Percentiles rank a stretch among this genome's conserved stretches.
Conservation (phyloP, 2,113 vertebrate species). For the Pterocles orientalis region DNA sequence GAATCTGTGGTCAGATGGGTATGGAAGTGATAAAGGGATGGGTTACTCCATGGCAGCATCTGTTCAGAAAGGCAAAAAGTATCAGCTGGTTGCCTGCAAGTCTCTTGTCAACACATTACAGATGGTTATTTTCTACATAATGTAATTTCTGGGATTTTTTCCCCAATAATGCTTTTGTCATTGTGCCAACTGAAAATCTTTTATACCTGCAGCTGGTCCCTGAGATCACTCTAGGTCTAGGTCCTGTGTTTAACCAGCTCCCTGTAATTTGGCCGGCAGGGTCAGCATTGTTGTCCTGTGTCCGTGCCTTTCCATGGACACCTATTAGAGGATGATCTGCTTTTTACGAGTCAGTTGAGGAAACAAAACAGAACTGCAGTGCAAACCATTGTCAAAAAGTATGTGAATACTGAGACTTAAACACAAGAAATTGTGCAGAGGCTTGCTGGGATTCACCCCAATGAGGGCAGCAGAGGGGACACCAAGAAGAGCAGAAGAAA, state of each 20-base stretch:
- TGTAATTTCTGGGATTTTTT: not conserved
- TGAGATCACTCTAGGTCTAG: not conserved
- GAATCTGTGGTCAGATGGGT: not conserved
- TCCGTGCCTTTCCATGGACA: not conserved
- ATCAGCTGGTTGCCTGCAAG: not conserved
- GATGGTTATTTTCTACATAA: not conserved
- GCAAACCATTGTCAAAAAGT: not conserved
- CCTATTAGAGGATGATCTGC: not conserved
- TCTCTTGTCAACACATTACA: not conserved
- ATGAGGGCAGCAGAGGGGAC: not conserved
- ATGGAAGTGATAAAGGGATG: not conserved
- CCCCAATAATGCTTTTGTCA: not conserved
- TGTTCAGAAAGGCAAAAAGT: not conserved
- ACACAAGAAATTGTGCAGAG: not conserved
- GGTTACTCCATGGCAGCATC: not conserved
- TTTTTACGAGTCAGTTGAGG: not conserved
- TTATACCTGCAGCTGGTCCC: not conserved
- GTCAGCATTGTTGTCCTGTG: not conserved
- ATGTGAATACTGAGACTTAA: not conserved
- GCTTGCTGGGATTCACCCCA: rapidly evolving
- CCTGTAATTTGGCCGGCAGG: not conserved
- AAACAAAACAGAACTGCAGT: not conserved
- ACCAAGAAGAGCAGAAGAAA: not conserved
- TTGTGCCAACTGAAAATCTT: not conserved
- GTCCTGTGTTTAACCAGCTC: not conserved